Conservation (phyloP, 2,113 vertebrate species). For the Megatriorchis doriae region DNA sequence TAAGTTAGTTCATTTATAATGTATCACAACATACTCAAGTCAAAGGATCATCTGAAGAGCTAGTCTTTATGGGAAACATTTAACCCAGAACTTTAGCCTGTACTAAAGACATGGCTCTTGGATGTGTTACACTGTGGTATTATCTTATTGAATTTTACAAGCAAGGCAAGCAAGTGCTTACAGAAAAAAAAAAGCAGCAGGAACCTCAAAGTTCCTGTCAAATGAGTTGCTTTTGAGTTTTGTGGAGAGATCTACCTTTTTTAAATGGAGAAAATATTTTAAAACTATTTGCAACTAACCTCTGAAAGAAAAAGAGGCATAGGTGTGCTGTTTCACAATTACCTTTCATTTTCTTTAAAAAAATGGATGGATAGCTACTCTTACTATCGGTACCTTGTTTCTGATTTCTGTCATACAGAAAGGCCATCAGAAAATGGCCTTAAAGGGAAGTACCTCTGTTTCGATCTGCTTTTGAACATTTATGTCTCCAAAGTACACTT, state of each 20-base stretch:
- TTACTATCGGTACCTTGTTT: neutral
- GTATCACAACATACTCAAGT: neutral
- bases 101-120: neutral
- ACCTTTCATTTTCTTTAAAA: neutral
- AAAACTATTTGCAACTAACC: neutral
- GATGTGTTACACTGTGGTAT: neutral
- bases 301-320: neutral
- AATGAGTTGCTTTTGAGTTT: neutral
- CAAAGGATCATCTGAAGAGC: neutral
- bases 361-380: neutral
- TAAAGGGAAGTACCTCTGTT: neutral
- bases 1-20: neutral
- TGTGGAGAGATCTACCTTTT: neutral
- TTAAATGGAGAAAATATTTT: neutral
- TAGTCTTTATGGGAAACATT: neutral
- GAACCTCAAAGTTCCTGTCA: neutral
- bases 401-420: neutral
- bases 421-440: neutral
- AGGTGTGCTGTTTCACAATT: neutral
- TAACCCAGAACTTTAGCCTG: neutral
- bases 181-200: neutral
- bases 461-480: neutral
- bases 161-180: neutral
- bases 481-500: neutral
- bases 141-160: neutral